These are phyloP conservation scores for Dromaius novaehollandiae DNA, from an alignment of 2,113 vertebrate genomes.

Conservation along the genomic window DNA sequence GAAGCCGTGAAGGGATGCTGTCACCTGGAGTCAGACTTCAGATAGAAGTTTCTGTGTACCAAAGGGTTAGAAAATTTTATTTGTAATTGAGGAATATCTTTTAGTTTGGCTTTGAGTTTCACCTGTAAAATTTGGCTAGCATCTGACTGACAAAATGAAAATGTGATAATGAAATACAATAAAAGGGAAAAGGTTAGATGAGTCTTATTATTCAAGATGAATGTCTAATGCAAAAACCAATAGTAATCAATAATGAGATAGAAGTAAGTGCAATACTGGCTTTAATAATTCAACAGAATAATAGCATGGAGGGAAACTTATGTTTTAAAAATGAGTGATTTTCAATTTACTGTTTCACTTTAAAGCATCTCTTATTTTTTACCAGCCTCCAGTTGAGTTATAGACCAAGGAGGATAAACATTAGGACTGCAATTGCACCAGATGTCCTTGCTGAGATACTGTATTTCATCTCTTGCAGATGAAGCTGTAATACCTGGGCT, in stretches of 20 bases:
- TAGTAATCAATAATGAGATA: not conserved
- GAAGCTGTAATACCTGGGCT: not conserved
- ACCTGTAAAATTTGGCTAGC: not conserved
- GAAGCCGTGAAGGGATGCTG: not conserved
- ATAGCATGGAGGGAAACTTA: not conserved
- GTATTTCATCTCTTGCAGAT: constrained; percentile 12
- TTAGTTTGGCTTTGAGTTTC: not conserved
- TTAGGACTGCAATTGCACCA: not conserved
- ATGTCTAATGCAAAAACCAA: not conserved
- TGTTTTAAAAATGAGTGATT: not conserved
- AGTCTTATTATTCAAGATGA: not conserved
- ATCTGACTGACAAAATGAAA: not conserved
- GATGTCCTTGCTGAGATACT: constrained; percentile 27
- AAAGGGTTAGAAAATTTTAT: not conserved
- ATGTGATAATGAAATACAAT: too few relatives aligned
- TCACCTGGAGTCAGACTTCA: not conserved
- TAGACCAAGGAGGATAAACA: not conserved
- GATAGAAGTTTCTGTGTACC: not conserved
- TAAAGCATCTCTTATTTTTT: constrained; percentile 23
- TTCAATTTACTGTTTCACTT: constrained; percentile 10
- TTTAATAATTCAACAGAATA: constrained; percentile 23
- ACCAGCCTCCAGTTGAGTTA: constrained; percentile 14
- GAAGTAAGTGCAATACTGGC: not conserved
- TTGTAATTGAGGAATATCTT: not conserved
- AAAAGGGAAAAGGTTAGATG: not conserved